These are phyloP conservation scores for Otolemur crassicaudatus DNA, from an alignment of 2,797 vertebrate genomes.

Conservation along the genomic window DNA sequence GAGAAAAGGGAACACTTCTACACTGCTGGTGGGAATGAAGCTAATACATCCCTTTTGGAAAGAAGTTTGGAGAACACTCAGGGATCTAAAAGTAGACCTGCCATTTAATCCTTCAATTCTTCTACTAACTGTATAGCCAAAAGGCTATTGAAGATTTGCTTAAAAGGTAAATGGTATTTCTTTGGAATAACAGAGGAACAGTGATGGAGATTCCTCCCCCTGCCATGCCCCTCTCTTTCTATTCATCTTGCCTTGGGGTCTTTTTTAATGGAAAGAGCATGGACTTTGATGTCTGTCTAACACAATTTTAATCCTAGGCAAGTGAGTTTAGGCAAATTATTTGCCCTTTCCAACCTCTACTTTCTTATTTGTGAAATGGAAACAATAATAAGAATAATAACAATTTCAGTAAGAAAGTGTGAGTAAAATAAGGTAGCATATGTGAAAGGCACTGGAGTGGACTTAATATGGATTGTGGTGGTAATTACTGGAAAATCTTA, in stretches of 20 bases:
- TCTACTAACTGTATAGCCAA: no score
- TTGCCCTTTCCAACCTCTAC: neutral
- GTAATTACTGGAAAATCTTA: neutral
- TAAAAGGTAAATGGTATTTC: neutral
- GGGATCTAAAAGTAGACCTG: no score
- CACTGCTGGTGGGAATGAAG: no score
- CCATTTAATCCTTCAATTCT: no score
- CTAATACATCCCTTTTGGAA: no score
- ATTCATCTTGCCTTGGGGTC: neutral
- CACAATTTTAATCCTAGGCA: neutral
- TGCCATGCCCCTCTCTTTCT: neutral
- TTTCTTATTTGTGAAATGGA: constrained; percentile 17
- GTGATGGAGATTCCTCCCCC: neutral
- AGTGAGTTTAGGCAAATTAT: neutral
- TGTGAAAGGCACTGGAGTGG: neutral
- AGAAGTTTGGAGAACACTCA: no score
- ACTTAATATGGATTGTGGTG: neutral
- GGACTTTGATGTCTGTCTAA: neutral
- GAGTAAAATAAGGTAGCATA: neutral
- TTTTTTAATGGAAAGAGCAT: neutral
- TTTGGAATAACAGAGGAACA: neutral
- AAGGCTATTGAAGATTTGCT: neutral
- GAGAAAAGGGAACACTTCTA: no score
- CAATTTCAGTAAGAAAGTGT: neutral
- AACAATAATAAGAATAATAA: neutral